Evolutionary conservation across 2,888 invertebrate species (phyloP).

Genomic region (Prenolepis imparis): DNA sequence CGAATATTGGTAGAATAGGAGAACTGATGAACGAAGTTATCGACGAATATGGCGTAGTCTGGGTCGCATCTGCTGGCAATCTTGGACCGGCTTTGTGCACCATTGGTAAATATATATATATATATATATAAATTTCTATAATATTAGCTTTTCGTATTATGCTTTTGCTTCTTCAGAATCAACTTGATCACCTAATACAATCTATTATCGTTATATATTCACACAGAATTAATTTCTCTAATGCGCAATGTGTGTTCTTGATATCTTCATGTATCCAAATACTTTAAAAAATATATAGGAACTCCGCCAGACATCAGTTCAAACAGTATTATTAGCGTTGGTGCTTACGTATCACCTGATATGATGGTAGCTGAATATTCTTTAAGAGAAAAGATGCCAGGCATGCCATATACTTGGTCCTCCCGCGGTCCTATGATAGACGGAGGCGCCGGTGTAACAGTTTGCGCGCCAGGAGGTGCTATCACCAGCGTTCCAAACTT

Average conservation of each 20-base stretch:
- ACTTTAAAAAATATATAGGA: slow-evolving; percentile 70
- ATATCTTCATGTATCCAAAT: slow-evolving; percentile 40
- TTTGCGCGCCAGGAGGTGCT: slow-evolving; percentile 98
- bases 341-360: slow-evolving; percentile 98
- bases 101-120: slow-evolving; percentile 88
- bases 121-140: not conserved
- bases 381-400: slow-evolving; percentile 93
- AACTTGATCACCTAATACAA: not conserved
- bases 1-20: slow-evolving; percentile 94
- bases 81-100: slow-evolving; percentile 96
- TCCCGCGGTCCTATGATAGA: slow-evolving; percentile 96
- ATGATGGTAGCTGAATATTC: slow-evolving; percentile 99
- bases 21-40: slow-evolving; percentile 95
- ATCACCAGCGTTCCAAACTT: slow-evolving; percentile 96
- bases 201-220: not conserved
- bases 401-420: slow-evolving; percentile 96
- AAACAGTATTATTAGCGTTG: slow-evolving; percentile 95
- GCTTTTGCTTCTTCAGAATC: not conserved
- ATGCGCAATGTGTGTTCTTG: not conserved
- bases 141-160: not conserved
- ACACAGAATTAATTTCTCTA: not conserved
- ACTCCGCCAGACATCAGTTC: slow-evolving; percentile 95
- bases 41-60: slow-evolving; percentile 96
- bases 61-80: slow-evolving; percentile 98
- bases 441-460: slow-evolving; percentile 94